Base-by-base conservation (phyloP, 2,888 invertebrate species). In the Xestia c-nigrum region DNA sequence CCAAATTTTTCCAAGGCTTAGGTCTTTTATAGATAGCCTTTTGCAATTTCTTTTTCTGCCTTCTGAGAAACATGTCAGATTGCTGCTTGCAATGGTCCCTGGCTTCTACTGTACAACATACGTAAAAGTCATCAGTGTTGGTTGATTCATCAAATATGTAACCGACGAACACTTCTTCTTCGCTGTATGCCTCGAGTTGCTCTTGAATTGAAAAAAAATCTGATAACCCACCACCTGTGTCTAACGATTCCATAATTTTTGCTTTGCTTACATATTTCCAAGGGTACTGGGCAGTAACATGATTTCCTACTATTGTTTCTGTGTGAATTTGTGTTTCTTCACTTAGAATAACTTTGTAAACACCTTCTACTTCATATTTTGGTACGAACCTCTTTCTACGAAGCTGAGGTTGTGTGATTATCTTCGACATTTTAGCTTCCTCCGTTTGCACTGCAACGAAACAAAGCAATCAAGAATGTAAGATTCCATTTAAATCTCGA, bases 281-380 rank as follows among this genome's bases (percentile, higher is more conserved):
- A 0, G 98, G 98, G 88, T 97, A 97, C 91, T 98, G 98, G 31
- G 97, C 97, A 1, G 97, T 98, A 0, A 98, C 97, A 89, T 98
- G 97, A 57, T 97, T 95, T 0, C 98, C 98, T 63, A 98, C 97
- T 3, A 97, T 96, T 85, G 98, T 96, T 80, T 97, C 97, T 19
- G 98, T 92, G 72, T 97, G 96, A 83, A 97, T 94, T 89, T 98
- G 98, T 21, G 97, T 97, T 83, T 97, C 93, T 85, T 97, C 97
- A 5, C 97, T 95, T 47, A 98, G 81, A 21, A 94, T 87, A 16
- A 98, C 88, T 88, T 95, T 97, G 61, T 93, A 90, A 10, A 98
- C 97, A 3, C 97, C 98, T 40, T 97, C 96, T 1, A 97, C 95
- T 46, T 97, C 95, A 88, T 97, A 97, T 81, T 96, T 96, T 14